These are phyloP conservation scores for Chaenogobius annularis DNA, from an alignment of 2,113 vertebrate genomes.

Conservation along the genomic window DNA sequence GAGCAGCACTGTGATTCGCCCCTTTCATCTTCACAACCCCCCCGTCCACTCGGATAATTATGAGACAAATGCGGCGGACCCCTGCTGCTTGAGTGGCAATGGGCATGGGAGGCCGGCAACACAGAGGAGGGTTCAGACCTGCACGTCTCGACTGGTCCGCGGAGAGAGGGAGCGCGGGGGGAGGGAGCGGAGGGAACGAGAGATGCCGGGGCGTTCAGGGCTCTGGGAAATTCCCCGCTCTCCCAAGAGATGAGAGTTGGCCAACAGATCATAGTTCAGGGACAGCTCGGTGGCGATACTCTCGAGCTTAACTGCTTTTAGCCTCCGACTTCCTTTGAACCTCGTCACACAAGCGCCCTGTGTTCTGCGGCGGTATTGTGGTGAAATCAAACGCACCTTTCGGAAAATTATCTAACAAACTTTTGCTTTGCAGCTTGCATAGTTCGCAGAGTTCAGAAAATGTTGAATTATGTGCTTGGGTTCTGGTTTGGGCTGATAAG, in stretches of 20 bases:
- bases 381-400: slow-evolving; percentile 26
- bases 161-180: slow-evolving; percentile 6
- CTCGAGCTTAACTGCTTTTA: slow-evolving; percentile 32
- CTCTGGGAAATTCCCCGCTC: slow-evolving; percentile 71
- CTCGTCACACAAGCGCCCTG: not conserved
- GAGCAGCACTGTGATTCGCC: slow-evolving; percentile 72
- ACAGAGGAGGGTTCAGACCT: slow-evolving; percentile 65
- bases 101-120: slow-evolving; percentile 67
- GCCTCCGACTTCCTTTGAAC: slow-evolving; percentile 35
- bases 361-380: slow-evolving; percentile 10
- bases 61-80: slow-evolving; percentile 75
- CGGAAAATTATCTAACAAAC: slow-evolving; percentile 18
- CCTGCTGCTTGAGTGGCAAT: slow-evolving; percentile 73
- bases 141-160: slow-evolving; percentile 64
- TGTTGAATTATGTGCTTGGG: slow-evolving; percentile 37
- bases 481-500: slow-evolving; percentile 58
- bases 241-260: slow-evolving; percentile 57
- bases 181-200: slow-evolving; percentile 41
- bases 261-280: slow-evolving; percentile 61
- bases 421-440: slow-evolving; percentile 25
- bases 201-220: slow-evolving; percentile 48
- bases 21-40: slow-evolving; percentile 72
- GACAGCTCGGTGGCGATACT: slow-evolving; percentile 50
- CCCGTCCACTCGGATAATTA: slow-evolving; percentile 74
- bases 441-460: slow-evolving; percentile 7